Evolutionary conservation across 2,888 invertebrate species (phyloP).

Genomic region (Stegophylla sp.): DNA sequence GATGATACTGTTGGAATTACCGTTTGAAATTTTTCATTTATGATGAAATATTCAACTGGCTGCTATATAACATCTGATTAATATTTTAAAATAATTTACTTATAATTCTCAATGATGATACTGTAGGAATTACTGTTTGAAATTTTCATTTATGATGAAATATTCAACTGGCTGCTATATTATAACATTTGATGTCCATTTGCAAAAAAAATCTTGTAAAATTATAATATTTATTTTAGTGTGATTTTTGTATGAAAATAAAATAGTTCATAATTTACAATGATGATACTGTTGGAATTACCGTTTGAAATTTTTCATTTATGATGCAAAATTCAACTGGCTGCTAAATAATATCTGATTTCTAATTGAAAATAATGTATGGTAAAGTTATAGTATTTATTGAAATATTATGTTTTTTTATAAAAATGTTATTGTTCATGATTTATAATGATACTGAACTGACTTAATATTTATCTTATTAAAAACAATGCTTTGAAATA

Average conservation of each 20-base stretch:
- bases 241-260: no score
- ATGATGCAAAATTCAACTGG: slow-evolving; percentile 41
- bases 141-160: neutral
- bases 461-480: no score
- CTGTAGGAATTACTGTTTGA: slow-evolving; percentile 37
- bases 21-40: slow-evolving; percentile 32
- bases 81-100: neutral
- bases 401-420: neutral
- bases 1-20: slow-evolving; percentile 48
- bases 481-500: no score
- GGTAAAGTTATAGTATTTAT: neutral
- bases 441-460: slow-evolving; percentile 31
- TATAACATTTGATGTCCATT: slow-evolving; percentile 24
- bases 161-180: slow-evolving; percentile 53
- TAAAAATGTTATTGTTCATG: neutral
- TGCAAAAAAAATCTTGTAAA: no score
- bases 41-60: slow-evolving; percentile 7
- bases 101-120: slow-evolving; percentile 13
- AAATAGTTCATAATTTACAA: neutral
- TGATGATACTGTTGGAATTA: slow-evolving; percentile 42
- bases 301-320: slow-evolving; percentile 49
- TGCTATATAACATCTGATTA: neutral
- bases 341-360: slow-evolving; percentile 19
- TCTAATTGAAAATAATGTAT: neutral
- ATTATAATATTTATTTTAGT: no score